Conservation (phyloP, 2,797 vertebrate species). For the Pseudochromis fuscus region DNA sequence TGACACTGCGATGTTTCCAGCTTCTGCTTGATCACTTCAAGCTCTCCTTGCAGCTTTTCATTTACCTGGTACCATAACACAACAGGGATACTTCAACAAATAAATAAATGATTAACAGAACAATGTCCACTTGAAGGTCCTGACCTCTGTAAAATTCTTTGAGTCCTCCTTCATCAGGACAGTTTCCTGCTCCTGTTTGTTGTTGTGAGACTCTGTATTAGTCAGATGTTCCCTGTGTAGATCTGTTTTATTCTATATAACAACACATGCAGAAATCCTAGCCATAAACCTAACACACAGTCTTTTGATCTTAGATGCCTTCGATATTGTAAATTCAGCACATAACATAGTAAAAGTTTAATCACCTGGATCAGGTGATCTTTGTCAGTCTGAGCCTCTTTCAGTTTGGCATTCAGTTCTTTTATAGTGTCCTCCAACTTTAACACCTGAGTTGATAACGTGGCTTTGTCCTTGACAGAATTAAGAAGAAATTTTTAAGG, state of each 20-base stretch:
- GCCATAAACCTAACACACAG: background rate
- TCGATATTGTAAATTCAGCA: background rate
- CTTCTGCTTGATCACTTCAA: slow-evolving; percentile 64
- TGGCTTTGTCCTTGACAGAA: slow-evolving; percentile 81
- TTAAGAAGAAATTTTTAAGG: background rate
- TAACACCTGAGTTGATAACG: slow-evolving; percentile 77
- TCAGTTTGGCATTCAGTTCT: slow-evolving; percentile 76
- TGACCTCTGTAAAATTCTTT: slow-evolving; percentile 70
- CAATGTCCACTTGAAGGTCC: background rate
- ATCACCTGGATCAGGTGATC: slow-evolving; percentile 79
- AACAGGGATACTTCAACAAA: background rate
- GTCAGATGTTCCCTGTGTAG: slow-evolving; percentile 61
- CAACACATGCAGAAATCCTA: background rate
- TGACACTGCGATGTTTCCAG: slow-evolving; percentile 66
- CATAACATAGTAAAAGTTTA: background rate
- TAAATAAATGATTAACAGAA: background rate
- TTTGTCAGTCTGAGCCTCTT: slow-evolving; percentile 67
- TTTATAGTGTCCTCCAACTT: slow-evolving; percentile 79
- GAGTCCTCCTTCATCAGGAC: slow-evolving; percentile 65
- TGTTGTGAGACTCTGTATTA: slow-evolving; percentile 43
- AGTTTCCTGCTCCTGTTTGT: slow-evolving; percentile 69
- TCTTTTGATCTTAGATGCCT: background rate
- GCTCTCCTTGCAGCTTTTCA: slow-evolving; percentile 76
- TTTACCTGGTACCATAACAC: slow-evolving; percentile 68
- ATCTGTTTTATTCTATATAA: slow-evolving; percentile 76